A percentile compares a stretch with the other conserved stretches of the same genome.
These are phyloP conservation scores for Pseudachorutes palmiensis DNA, from an alignment of 1,140 invertebrate genomes.

Conservation along the genomic window DNA sequence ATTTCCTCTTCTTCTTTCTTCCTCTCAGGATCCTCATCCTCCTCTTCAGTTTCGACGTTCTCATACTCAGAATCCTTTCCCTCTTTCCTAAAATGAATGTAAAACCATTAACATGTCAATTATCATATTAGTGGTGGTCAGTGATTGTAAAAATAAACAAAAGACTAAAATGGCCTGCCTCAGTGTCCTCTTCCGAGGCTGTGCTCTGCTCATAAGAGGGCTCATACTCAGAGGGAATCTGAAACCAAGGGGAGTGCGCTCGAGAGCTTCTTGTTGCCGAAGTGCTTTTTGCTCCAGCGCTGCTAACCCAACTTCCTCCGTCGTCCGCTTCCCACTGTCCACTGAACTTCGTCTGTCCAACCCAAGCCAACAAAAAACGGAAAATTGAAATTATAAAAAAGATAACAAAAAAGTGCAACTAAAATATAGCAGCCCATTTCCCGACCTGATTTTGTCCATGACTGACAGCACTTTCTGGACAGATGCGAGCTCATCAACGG, in stretches of 20 bases:
- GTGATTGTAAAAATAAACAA: constrained; percentile 8
- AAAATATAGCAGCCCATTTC: too few species aligned
- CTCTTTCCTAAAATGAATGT: constrained; percentile 29
- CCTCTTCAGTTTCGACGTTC: constrained; percentile 40
- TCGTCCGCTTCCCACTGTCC: constrained; percentile 6
- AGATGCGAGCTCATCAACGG: constrained; percentile 35
- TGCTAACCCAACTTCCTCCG: constrained; percentile 50
- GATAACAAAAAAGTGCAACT: constrained; percentile 6
- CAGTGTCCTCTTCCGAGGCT: constrained; percentile 8
- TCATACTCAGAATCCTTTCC: constrained; percentile 41
- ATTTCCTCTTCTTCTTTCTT: constrained; percentile 40
- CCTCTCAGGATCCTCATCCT: constrained; percentile 38
- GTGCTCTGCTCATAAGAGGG: constrained; percentile 24
- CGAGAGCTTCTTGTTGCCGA: constrained; percentile 39
- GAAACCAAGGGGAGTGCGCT: constrained; percentile 35
- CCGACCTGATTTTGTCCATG: constrained; percentile 38
- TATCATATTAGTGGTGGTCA: neutral
- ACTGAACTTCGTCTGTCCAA: constrained; percentile 12
- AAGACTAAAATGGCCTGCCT: constrained; percentile 24
- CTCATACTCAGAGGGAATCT: constrained; percentile 37
- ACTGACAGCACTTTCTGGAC: constrained; percentile 40
- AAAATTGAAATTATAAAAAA: constrained; percentile 14
- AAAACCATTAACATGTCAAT: neutral
- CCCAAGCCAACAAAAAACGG: constrained; percentile 11
- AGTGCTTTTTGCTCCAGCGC: constrained; percentile 53